Conservation (phyloP, 2,113 vertebrate genomes). For the Romanogobio albipinnatus region DNA sequence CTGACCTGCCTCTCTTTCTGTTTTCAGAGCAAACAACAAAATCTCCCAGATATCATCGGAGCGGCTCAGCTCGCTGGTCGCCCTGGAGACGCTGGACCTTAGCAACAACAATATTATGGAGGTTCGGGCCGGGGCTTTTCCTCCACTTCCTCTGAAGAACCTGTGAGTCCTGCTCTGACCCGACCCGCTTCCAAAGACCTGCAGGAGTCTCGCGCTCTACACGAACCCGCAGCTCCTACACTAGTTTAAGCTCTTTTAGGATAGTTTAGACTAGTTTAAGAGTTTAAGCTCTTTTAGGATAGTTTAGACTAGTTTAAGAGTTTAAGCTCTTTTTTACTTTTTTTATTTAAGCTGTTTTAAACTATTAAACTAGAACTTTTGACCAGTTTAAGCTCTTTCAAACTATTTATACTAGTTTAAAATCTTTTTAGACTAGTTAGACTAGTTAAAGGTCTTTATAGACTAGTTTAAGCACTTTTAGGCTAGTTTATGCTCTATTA, state of each 20-base stretch:
- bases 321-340: too few relatives aligned
- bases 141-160: constrained; percentile 84
- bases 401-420: too few relatives aligned
- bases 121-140: constrained; percentile 83
- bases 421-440: neutral
- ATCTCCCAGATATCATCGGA: constrained; percentile 81
- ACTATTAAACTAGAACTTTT: too few relatives aligned
- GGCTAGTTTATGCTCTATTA: too few relatives aligned
- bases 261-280: neutral
- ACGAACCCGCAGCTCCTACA: neutral
- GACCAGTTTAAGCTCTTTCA: neutral
- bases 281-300: neutral
- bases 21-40: constrained; percentile 91
- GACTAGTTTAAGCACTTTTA: neutral
- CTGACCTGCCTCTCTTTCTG: constrained; percentile 57
- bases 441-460: neutral
- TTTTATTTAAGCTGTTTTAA: neutral
- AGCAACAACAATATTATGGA: constrained; percentile 90
- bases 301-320: neutral
- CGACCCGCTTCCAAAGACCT: neutral
- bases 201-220: neutral
- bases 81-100: constrained; percentile 91
- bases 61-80: constrained; percentile 79
- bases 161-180: constrained; percentile 79
- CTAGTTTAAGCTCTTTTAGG: neutral